Evolutionary conservation across 2,797 vertebrate genomes (phyloP).

Genomic region (Bradypodion ventrale): DNA sequence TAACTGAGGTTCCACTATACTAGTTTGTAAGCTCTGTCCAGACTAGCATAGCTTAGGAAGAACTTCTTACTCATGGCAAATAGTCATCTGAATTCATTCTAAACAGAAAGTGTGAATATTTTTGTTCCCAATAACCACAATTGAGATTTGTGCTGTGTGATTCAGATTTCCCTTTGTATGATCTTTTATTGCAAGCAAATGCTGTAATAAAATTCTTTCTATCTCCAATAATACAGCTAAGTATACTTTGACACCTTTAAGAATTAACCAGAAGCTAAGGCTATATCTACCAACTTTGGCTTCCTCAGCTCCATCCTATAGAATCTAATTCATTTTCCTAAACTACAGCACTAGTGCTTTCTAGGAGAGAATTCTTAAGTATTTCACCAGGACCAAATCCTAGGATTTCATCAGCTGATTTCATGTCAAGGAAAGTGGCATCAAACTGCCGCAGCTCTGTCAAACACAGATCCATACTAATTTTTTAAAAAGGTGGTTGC

Average conservation of each 20-base stretch:
- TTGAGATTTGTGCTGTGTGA: background rate
- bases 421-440: too few relatives aligned
- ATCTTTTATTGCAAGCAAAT: background rate
- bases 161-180: background rate
- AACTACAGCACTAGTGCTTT: too few relatives aligned
- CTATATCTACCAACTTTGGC: too few relatives aligned
- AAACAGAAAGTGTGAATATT: background rate
- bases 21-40: background rate
- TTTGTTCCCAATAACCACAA: background rate
- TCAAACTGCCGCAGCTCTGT: too few relatives aligned
- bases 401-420: too few relatives aligned
- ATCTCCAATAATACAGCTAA: background rate
- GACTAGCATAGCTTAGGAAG: background rate
- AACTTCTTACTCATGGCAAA: background rate
- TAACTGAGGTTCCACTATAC: too few relatives aligned
- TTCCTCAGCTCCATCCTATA: too few relatives aligned
- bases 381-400: too few relatives aligned
- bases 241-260: background rate
- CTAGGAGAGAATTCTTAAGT: too few relatives aligned
- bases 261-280: background rate
- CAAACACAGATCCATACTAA: too few relatives aligned
- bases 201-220: background rate
- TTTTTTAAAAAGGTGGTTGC: background rate
- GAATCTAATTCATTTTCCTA: too few relatives aligned
- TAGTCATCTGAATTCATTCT: background rate